These are phyloP conservation scores for Notarius quadriscutis DNA, from an alignment of 2,113 vertebrate genomes.

Conservation along the genomic window DNA sequence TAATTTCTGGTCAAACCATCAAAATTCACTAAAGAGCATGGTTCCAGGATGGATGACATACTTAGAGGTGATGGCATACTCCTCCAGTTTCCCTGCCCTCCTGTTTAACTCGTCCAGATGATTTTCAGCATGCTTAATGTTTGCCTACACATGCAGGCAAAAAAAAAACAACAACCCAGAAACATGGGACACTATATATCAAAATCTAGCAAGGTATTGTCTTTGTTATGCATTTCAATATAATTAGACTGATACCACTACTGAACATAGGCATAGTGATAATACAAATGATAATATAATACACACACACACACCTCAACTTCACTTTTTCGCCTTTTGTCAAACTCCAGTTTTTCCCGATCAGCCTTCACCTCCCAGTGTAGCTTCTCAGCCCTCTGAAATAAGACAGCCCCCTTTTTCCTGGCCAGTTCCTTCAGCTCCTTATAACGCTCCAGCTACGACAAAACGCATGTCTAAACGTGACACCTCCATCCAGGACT, in stretches of 20 bases:
- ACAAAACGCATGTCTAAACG: conserved; percentile 24
- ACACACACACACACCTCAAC: conserved; percentile 72
- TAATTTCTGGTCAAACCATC: not conserved
- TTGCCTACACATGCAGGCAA: conserved; percentile 67
- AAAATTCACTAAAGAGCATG: not conserved
- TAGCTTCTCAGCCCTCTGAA: conserved; percentile 83
- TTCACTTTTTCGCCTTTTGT: conserved; percentile 80
- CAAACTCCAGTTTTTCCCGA: conserved; percentile 79
- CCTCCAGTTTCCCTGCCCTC: conserved; percentile 82
- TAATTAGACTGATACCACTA: not conserved
- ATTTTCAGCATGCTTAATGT: conserved; percentile 75
- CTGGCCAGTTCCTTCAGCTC: conserved; percentile 82
- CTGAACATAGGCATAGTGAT: not conserved
- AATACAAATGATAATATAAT: not conserved
- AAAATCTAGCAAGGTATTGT: not conserved
- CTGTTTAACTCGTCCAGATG: conserved; percentile 80
- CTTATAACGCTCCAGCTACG: conserved; percentile 80
- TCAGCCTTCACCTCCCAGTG: conserved; percentile 83
- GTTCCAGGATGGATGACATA: conserved; percentile 63
- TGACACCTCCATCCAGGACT: not conserved
- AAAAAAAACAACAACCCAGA: not conserved
- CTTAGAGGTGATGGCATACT: conserved; percentile 82
- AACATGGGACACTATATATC: not conserved
- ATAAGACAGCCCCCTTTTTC: conserved; percentile 76
- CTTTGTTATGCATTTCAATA: not conserved